phyloP scores from a whole-genome alignment of 2,888 invertebrate genomes.

The Brenthis ino region DNA sequence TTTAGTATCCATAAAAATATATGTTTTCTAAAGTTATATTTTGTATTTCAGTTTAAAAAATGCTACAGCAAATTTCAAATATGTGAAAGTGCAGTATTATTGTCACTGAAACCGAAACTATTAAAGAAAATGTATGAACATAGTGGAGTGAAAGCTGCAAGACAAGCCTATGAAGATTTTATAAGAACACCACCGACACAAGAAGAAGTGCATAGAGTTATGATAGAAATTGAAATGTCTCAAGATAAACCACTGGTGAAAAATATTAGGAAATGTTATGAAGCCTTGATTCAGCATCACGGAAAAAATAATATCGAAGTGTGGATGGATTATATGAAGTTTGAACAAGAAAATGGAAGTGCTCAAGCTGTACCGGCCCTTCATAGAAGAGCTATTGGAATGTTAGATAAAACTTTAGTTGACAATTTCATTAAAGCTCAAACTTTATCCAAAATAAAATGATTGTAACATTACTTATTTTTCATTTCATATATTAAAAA shows the following conservation, averaged over 20 bases:
- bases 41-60: conserved; percentile 57
- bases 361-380: conserved; percentile 79
- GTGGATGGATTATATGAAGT: conserved; percentile 88
- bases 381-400: conserved; percentile 84
- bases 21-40: background rate
- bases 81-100: conserved; percentile 74
- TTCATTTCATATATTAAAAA: conserved; percentile 32
- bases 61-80: conserved; percentile 68
- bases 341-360: conserved; percentile 85
- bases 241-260: conserved; percentile 73
- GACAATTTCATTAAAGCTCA: conserved; percentile 81
- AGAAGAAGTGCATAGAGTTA: conserved; percentile 83
- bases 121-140: conserved; percentile 81
- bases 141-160: conserved; percentile 80
- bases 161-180: conserved; percentile 84
- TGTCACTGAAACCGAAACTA: conserved; percentile 83
- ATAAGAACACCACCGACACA: conserved; percentile 83
- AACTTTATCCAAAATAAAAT: conserved; percentile 75
- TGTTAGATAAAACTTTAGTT: conserved; percentile 77
- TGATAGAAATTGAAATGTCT: conserved; percentile 80
- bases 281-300: conserved; percentile 85
- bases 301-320: conserved; percentile 84
- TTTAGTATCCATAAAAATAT: too few species aligned
- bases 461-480: conserved; percentile 30
- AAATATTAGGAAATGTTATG: conserved; percentile 82